Evolutionary conservation across 2,113 vertebrate species (phyloP).

Genomic region (Onychorhynchus coronatus): DNA sequence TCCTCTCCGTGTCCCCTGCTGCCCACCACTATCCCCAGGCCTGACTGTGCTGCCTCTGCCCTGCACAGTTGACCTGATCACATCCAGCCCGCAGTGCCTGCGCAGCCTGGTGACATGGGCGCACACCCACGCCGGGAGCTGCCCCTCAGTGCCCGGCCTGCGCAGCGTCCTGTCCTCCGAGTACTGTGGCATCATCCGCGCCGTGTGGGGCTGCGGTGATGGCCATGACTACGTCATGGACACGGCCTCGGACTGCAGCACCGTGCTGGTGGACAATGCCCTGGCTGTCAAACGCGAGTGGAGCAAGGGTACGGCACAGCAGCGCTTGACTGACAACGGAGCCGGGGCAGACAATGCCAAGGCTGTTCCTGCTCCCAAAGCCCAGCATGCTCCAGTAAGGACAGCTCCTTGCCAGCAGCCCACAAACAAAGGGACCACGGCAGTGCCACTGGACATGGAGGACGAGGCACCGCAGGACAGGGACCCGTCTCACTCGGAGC

Average conservation of each 20-base stretch:
- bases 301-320: neutral
- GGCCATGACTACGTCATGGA: constrained; percentile 90
- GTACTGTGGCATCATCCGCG: constrained; percentile 82
- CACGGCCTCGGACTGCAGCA: constrained; percentile 66
- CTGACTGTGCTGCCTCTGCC: neutral
- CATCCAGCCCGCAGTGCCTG: constrained; percentile 83
- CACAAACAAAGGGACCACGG: neutral
- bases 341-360: neutral
- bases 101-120: constrained; percentile 86
- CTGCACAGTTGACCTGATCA: constrained; percentile 73
- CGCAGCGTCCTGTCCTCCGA: constrained; percentile 83
- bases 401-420: constrained; percentile 39
- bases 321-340: constrained; percentile 33
- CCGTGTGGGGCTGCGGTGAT: constrained; percentile 84
- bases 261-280: constrained; percentile 29
- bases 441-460: neutral
- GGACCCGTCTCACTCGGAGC: neutral
- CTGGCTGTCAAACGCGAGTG: constrained; percentile 48
- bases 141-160: constrained; percentile 80
- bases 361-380: neutral
- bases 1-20: neutral
- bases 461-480: neutral
- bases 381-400: neutral
- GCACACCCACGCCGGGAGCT: constrained; percentile 83
- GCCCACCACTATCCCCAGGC: neutral